Conservation (phyloP, 2,888 invertebrate genomes). For the Melanophora roralis region DNA sequence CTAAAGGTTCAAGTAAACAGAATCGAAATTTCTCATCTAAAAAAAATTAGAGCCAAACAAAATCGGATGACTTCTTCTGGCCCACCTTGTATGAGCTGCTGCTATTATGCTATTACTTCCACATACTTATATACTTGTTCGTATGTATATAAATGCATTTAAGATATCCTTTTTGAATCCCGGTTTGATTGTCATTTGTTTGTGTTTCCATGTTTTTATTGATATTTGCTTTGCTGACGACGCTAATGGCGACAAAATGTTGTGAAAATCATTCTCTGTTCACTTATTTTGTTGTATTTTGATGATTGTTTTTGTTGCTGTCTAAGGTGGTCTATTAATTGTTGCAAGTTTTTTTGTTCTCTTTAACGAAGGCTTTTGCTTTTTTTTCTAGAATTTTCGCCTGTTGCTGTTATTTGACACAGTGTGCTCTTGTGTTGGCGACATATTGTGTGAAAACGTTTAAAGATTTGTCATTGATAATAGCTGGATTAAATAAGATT, state of each 20-base stretch:
- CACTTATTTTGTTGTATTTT: conserved; percentile 23
- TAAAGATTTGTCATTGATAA: conserved; percentile 62
- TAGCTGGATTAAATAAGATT: conserved; percentile 62
- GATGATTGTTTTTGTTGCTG: conserved; percentile 7
- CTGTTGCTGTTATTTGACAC: conserved; percentile 36
- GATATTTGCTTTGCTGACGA: conserved; percentile 64
- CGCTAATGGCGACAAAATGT: conserved; percentile 76
- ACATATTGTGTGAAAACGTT: conserved; percentile 63
- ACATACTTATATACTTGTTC: neutral
- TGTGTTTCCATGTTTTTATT: conserved; percentile 53
- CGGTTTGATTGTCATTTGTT: conserved; percentile 55
- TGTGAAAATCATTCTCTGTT: conserved; percentile 67
- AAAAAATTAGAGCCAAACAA: no score
- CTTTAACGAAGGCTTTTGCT: conserved; percentile 15
- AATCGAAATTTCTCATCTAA: no score
- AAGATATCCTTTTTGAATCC: neutral
- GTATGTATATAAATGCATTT: neutral
- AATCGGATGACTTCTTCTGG: no score
- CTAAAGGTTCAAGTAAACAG: no score
- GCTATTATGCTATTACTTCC: neutral
- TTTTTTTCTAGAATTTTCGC: neutral
- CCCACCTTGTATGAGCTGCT: neutral
- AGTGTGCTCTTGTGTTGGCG: conserved; percentile 53
- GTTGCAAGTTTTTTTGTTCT: conserved; percentile 35
- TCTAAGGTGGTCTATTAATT: conserved; percentile 58